These are phyloP conservation scores for Myotis pilosus DNA, from an alignment of 2,797 vertebrate genomes.

Conservation along the genomic window DNA sequence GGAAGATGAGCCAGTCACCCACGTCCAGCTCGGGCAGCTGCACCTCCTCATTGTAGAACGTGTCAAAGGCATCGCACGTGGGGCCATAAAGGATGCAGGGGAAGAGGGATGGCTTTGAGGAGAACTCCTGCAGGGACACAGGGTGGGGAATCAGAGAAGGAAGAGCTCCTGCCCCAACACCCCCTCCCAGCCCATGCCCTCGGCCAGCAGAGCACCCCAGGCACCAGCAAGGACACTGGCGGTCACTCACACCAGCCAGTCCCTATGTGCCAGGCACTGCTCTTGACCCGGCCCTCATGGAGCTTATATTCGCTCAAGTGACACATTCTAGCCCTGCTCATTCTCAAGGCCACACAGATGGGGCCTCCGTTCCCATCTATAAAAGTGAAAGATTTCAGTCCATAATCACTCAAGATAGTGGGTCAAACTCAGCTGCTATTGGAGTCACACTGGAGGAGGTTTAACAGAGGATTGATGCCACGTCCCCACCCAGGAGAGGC, in stretches of 20 bases:
- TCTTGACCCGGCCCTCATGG: not conserved
- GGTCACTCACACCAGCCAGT: not conserved
- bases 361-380: not conserved
- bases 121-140: conserved; percentile 7
- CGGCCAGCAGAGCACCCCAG: no score
- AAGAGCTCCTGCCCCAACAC: accelerated
- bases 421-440: not conserved
- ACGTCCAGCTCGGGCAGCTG: not conserved
- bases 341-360: not conserved
- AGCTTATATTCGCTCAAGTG: not conserved
- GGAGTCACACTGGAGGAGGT: not conserved
- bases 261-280: no score
- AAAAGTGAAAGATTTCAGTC: not conserved
- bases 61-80: conserved; percentile 15
- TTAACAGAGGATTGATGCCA: not conserved
- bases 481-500: not conserved
- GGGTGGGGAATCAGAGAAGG: not conserved
- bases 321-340: not conserved
- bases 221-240: not conserved
- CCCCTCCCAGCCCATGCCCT: not conserved
- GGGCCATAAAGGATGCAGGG: conserved; percentile 42
- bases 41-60: not conserved
- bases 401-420: not conserved
- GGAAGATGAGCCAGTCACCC: conserved; percentile 54
- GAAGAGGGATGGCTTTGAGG: not conserved